Evolutionary conservation across 2,113 vertebrate species (phyloP).

Genomic region (Melanerpes formicivorus): DNA sequence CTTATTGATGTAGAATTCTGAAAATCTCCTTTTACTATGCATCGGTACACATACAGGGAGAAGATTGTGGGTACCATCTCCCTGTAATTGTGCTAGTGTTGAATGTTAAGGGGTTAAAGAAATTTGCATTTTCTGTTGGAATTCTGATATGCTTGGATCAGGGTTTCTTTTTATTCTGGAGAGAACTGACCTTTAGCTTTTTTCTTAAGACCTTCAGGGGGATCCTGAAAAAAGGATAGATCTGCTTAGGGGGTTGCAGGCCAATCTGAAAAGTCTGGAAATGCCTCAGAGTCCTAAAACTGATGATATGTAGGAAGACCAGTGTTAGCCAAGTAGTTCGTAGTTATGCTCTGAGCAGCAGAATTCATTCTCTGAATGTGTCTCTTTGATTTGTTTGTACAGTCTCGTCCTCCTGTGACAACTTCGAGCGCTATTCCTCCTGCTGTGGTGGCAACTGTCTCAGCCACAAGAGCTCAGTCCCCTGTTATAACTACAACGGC

Average conservation of each 20-base stretch:
- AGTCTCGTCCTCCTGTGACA: slow-evolving; percentile 93
- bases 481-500: slow-evolving; percentile 91
- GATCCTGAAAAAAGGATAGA: not conserved
- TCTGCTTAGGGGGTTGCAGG: not conserved
- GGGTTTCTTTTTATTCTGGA: not conserved
- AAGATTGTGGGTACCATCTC: accelerated
- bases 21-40: not conserved
- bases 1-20: not conserved
- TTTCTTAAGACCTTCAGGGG: not conserved
- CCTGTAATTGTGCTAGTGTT: not conserved
- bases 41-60: not conserved
- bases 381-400: not conserved
- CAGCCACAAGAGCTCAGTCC: slow-evolving; percentile 92
- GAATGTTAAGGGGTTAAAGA: not conserved
- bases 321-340: not conserved
- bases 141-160: not conserved
- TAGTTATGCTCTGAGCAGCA: not conserved
- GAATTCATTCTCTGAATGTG: not conserved
- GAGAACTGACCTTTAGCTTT: not conserved
- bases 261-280: not conserved
- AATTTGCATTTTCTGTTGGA: not conserved
- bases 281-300: not conserved
- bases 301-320: not conserved
- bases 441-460: slow-evolving; percentile 93
- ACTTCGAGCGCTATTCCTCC: slow-evolving; percentile 92